Percentiles rank a stretch among this genome's conserved stretches.
Conservation (phyloP, 2,797 vertebrate species). For the Gallinago nigripennis region DNA sequence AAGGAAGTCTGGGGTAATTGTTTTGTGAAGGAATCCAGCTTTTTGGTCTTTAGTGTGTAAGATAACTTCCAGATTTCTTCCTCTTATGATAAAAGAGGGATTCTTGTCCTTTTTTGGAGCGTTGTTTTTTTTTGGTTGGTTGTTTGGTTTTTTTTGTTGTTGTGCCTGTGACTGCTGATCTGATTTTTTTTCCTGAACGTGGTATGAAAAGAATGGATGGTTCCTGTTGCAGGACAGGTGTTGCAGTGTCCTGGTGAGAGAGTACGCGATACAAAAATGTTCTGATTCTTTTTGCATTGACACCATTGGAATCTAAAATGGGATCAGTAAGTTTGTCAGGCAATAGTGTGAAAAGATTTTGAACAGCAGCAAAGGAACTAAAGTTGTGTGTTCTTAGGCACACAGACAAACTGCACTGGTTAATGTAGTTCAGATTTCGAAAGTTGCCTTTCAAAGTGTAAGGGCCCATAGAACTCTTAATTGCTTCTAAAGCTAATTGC, state of each 20-base stretch:
- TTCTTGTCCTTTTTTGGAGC: background rate
- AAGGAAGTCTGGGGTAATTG: background rate
- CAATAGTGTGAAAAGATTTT: fast-evolving
- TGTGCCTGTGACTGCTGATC: background rate
- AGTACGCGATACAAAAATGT: background rate
- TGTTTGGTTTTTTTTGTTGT: background rate
- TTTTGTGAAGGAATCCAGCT: background rate
- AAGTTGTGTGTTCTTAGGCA: background rate
- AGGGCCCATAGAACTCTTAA: background rate
- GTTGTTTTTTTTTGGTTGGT: background rate
- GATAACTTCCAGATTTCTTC: background rate
- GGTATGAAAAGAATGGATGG: background rate
- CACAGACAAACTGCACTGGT: background rate
- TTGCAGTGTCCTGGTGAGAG: background rate
- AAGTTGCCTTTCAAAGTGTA: background rate
- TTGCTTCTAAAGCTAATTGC: background rate
- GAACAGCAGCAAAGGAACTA: background rate
- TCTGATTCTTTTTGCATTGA: background rate
- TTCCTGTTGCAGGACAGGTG: background rate
- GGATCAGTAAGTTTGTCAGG: background rate
- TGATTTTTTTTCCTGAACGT: background rate
- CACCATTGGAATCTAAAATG: fast-evolving
- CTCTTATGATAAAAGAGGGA: background rate
- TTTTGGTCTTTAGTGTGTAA: background rate
- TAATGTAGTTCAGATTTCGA: background rate